Evolutionary conservation across 2,797 vertebrate genomes (phyloP).

Genomic region (Lacerta viridis): DNA sequence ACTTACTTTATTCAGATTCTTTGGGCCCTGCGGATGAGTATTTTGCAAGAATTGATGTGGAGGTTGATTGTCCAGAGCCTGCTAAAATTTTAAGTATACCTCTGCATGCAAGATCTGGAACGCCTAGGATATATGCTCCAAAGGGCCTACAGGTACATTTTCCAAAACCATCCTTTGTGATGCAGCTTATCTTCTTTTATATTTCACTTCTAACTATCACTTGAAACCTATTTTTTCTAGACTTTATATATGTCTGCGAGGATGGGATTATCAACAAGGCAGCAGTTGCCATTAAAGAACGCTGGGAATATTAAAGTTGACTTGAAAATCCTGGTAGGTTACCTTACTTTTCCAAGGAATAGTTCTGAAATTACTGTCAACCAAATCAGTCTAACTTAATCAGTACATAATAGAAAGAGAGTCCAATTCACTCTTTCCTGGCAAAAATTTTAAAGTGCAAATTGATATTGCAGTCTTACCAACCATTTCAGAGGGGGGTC

Average conservation of each 20-base stretch:
- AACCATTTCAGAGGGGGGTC: background rate
- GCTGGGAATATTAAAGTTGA: conserved; percentile 93
- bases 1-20: conserved; percentile 77
- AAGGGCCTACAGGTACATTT: conserved; percentile 90
- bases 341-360: background rate
- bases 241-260: conserved; percentile 84
- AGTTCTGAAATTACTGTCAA: background rate
- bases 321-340: conserved; percentile 85
- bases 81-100: conserved; percentile 89
- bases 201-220: conserved; percentile 15
- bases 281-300: conserved; percentile 93
- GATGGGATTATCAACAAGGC: conserved; percentile 85
- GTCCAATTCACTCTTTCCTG: background rate
- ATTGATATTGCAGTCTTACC: background rate
- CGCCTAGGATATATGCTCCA: conserved; percentile 91
- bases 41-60: conserved; percentile 90
- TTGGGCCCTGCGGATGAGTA: conserved; percentile 90
- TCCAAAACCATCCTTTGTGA: background rate
- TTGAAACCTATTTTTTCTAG: conserved; percentile 75
- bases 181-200: background rate
- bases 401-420: background rate
- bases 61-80: conserved; percentile 93
- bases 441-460: background rate
- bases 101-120: conserved; percentile 90
- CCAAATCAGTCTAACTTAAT: background rate